Evolutionary conservation across 2,113 vertebrate genomes (phyloP), one percentile per base, ranked within the genome.

Genomic region (Gasterosteus aculeatus): DNA sequence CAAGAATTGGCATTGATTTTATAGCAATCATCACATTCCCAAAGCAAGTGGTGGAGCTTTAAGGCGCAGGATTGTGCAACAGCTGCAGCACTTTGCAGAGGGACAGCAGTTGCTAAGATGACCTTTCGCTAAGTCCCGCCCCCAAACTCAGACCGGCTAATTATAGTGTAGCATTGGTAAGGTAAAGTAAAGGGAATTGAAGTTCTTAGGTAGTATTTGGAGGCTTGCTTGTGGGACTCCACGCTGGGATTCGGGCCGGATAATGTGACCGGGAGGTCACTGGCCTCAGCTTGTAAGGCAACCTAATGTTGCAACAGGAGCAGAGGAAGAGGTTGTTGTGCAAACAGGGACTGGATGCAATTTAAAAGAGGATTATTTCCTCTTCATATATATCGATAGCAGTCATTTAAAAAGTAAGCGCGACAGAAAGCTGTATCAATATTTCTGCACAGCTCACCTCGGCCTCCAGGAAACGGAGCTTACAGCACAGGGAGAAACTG

Each of bases 21-120:
- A 53, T 74, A 62, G 31, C 44, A 19, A 61, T 74, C 68, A 80
- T 81, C 65, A 70, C 51, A 80, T 49, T 51, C 42, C 26, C n/a
- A 42, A 65, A 60, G 66, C 5, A 15, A 39, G 35, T 14, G 22
- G 29, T 58, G 39, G 39, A 19, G 7, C 57, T 58, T 72, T 31
- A 54, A 57, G 2, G 10, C 68, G 63, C 56, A 33, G 60, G 12
- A 14, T 14, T 35, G 14, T 35, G n/a, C 4, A 14, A 14, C 57
- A 60, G 0, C 14, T 46, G 42, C 33, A 41, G 33, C 7, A 1
- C 42, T 59, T 67, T 47, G 57, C n/a, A 61, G 31, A 26, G 7
- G 69, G 31, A 42, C n/a, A 22, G 68, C 72, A 57, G 51, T 6
- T 31, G 38, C 42, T 59, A 31, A n/a, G 1, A 1, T 47, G 19